Base-by-base conservation (phyloP, 2,113 vertebrate genomes). In the Chrysemys picta region DNA sequence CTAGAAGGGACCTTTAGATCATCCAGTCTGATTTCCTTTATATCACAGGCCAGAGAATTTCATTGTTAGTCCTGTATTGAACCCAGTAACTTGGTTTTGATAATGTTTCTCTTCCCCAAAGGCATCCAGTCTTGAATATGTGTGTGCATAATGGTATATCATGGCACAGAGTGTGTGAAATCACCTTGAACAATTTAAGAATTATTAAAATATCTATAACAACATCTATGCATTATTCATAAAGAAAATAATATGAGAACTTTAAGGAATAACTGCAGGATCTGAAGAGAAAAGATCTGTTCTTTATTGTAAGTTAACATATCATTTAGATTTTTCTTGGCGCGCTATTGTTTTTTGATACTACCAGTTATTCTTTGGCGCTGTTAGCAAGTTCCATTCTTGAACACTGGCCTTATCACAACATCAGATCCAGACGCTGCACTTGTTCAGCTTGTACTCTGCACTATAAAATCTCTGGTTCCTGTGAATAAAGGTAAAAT, bases 241-340 rank as follows among this genome's bases (percentile, higher is more conserved):
- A 88, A 79, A 93, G 21, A 95, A 53, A 17, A 83, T 22, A 87
- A 82, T 92, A 85, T 54, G 69, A 59, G 47, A 85, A 75, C 52
- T 79, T 88, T 54, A 95, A 93, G 45, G 47, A 83, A 80, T 95
- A 93, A 57, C 90, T 95, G 92, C 38, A 12, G 82, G 49, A 49
- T 82, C 7, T 3, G 47, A 62, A 79, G 91, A 85, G 38, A 88
- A 88, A 84, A 92, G 84, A 1, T 11, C n/a, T 87, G 78, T 92
- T 93, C 80, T 91, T 76, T 91, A 54, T 94, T 95, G 93, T 72
- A 92, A 94, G 52, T 85, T 85, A 53, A 56, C 52, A 82, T 57
- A 57, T 35, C 49, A 50, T 90, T 94, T 91, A 62, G 49, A 56
- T 92, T 94, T 94, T 75, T 45, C 45, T 83, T 84, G 38, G 76